phyloP scores from a whole-genome alignment of 2,113 vertebrate genomes.

The Alligator mississippiensis region DNA sequence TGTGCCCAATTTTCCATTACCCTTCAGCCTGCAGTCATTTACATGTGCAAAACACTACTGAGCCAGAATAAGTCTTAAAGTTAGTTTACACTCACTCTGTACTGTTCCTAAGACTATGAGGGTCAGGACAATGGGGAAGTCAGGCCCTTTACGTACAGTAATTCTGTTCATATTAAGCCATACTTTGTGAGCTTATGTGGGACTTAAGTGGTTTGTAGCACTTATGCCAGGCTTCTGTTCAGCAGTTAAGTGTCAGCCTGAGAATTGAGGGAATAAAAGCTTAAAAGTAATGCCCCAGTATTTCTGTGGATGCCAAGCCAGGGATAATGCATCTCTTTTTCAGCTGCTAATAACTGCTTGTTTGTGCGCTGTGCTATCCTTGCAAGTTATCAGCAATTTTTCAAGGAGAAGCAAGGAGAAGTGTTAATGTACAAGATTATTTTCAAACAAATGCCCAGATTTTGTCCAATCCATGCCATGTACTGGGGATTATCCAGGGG shows the following conservation, averaged over 20 bases:
- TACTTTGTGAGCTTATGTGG: no score
- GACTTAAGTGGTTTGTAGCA: background rate
- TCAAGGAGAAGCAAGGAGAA: background rate
- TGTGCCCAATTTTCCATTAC: slow-evolving; percentile 23
- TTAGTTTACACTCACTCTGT: background rate
- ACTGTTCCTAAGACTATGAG: background rate
- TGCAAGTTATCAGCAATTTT: background rate
- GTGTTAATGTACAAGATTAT: background rate
- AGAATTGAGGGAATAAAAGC: background rate
- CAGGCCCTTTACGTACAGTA: background rate
- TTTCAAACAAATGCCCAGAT: background rate
- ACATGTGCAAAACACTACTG: accelerated
- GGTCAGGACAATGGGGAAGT: background rate
- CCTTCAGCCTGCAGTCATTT: background rate
- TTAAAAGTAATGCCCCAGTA: background rate
- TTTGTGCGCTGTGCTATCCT: background rate
- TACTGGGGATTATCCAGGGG: background rate
- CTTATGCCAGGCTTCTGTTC: background rate
- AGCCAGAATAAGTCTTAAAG: background rate
- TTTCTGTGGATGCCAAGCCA: background rate
- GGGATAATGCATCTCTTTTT: background rate
- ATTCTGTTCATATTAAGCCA: background rate
- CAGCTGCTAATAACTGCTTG: background rate
- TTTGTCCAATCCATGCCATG: background rate
- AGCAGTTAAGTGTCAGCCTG: background rate